Evolutionary conservation across 2,113 vertebrate species (phyloP).

Genomic region (Nestor notabilis): DNA sequence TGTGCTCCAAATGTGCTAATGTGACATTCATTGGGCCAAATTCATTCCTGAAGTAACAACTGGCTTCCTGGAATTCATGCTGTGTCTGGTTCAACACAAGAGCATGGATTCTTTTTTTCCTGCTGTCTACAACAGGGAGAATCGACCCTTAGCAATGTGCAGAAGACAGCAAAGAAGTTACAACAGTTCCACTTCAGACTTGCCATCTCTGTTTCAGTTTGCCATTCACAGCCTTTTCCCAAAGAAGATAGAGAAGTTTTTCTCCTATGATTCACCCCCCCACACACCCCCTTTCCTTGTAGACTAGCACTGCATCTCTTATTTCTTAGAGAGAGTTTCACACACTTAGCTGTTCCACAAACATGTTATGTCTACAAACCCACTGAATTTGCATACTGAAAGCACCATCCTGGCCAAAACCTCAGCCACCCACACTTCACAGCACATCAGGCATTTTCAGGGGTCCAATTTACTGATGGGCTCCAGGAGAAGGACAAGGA

Average conservation of each 20-base stretch:
- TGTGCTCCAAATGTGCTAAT: conserved; percentile 29
- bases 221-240: background rate
- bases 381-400: background rate
- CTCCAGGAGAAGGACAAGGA: background rate
- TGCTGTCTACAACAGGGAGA: background rate
- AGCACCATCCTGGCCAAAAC: background rate
- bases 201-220: background rate
- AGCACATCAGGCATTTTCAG: background rate
- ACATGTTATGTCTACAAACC: background rate
- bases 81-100: background rate
- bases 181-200: background rate
- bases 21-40: conserved; percentile 26
- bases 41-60: background rate
- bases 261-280: background rate
- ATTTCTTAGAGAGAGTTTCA: background rate
- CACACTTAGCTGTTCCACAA: background rate
- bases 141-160: background rate
- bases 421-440: background rate
- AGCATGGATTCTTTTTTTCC: background rate
- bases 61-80: background rate
- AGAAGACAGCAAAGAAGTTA: background rate
- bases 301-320: background rate
- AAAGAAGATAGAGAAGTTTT: background rate
- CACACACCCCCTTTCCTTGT: background rate
- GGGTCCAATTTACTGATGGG: rapidly evolving